These are phyloP conservation scores for Pituophis catenifer DNA, from an alignment of 2,113 vertebrate genomes.

Conservation along the genomic window DNA sequence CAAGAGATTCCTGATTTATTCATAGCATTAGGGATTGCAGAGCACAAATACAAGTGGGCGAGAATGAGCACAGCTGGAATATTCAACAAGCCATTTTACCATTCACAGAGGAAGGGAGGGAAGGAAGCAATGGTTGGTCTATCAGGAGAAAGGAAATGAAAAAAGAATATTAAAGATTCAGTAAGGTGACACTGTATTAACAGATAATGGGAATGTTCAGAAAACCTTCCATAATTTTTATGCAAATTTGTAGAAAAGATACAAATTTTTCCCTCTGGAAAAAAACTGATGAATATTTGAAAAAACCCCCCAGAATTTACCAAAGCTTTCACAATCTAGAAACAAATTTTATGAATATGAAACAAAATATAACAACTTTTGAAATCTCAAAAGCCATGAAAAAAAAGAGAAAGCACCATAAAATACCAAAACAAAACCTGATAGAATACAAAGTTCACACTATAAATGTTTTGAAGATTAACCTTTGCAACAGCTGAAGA, in stretches of 20 bases:
- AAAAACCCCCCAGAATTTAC: background rate
- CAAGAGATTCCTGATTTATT: conserved; percentile 65
- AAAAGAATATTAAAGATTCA: background rate
- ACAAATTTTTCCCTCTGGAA: background rate
- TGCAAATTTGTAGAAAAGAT: background rate
- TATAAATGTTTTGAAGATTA: background rate
- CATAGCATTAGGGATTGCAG: conserved; percentile 65
- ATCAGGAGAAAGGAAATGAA: background rate
- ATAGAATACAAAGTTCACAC: background rate
- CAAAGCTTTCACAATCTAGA: background rate
- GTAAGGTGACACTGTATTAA: background rate
- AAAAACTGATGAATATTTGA: background rate
- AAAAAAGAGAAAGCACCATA: background rate
- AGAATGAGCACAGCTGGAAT: conserved; percentile 57
- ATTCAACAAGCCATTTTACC: conserved; percentile 56
- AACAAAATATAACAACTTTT: background rate
- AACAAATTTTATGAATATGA: background rate
- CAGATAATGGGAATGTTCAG: background rate
- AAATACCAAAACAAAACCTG: background rate
- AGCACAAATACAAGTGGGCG: conserved; percentile 66
- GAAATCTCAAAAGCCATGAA: background rate
- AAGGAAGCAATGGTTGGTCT: background rate
- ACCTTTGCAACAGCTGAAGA: background rate
- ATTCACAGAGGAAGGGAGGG: conserved; percentile 41
- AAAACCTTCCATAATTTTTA: background rate